phyloP scores from a whole-genome alignment of 1,140 invertebrate genomes.

The Microplitis mediator region DNA sequence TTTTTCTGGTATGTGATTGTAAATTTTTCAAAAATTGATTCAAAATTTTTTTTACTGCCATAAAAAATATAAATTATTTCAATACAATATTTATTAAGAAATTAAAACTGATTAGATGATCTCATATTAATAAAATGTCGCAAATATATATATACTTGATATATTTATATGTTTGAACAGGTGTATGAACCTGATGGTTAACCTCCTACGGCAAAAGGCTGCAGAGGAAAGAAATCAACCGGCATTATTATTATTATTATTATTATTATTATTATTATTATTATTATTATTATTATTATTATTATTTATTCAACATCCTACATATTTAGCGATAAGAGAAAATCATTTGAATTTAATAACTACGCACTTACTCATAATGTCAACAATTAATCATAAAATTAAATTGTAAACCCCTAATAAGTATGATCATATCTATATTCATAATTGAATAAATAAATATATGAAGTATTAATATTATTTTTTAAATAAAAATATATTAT shows the following conservation, averaged over 20 bases:
- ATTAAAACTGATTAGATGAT: slow-evolving; percentile 5
- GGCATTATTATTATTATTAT: not conserved
- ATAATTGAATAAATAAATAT: too few relatives aligned
- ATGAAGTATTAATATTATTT: too few relatives aligned
- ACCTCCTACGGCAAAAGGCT: slow-evolving; percentile 1
- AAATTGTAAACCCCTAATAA: not conserved
- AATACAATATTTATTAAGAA: not conserved
- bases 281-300: too few relatives aligned
- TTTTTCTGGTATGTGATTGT: too few relatives aligned
- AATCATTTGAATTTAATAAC: slow-evolving; percentile 1
- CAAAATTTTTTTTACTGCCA: too few relatives aligned
- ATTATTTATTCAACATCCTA: too few relatives aligned
- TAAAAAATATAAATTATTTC: too few relatives aligned
- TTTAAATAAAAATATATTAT: too few relatives aligned
- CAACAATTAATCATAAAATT: not conserved
- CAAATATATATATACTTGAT: not conserved
- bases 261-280: too few relatives aligned
- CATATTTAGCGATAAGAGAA: not conserved
- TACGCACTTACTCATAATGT: not conserved
- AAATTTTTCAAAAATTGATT: too few relatives aligned
- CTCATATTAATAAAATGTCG: not conserved
- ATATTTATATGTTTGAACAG: slow-evolving; percentile 2
- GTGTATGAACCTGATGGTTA: not conserved
- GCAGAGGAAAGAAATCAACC: not conserved
- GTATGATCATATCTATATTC: too few relatives aligned